Evolutionary conservation across 2,797 vertebrate species (phyloP), one percentile per base, ranked within the genome.

Genomic region (Acipenser transmontanus): DNA sequence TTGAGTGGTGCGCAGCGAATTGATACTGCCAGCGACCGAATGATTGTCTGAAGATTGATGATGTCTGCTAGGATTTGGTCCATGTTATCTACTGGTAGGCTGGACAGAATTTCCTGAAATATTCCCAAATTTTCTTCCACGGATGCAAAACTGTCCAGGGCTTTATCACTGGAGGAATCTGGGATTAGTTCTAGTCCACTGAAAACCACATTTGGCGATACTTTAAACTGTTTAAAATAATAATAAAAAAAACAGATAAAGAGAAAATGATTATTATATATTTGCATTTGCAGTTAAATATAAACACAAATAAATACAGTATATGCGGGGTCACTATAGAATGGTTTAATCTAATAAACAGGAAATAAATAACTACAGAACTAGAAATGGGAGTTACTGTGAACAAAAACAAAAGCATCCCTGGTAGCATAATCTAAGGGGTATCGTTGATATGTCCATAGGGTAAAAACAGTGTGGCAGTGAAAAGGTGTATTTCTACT

Each of bases 1-100:
- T 72, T 77, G 0, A 67, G 79, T 12, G 68, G 8, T 2, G 73
- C 63, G 74, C 78, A 89, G 68, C 4, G 71, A 76, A 89, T 76
- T 54, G 69, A 50, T 0, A n/a, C 54, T 10, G 74, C 83, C 77
- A 86, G 77, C 48, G 76, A 51, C 8, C 68, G 49, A 8, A 94
- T 68, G 59, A 83, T 78, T 9, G 78, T 76, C 1, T 77, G 76
- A 73, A 97, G 84, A 0, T 84, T 87, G 13, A 82, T 84, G 62
- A 94, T 77, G 8, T 95, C 92, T 0, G 49, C 66, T 64, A 76
- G 73, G 66, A 95, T 73, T 77, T 94, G 92, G 2, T 64, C 1
- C 8, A 80, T 70, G 0, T 73, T 73, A 0, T 61, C 68, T 1
- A 82, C 63, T 8, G 70, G 71, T 65, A 95, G 80, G 0, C 66